Base-by-base conservation (phyloP, 2,797 vertebrate genomes). In the Leptodactylus fallax region DNA sequence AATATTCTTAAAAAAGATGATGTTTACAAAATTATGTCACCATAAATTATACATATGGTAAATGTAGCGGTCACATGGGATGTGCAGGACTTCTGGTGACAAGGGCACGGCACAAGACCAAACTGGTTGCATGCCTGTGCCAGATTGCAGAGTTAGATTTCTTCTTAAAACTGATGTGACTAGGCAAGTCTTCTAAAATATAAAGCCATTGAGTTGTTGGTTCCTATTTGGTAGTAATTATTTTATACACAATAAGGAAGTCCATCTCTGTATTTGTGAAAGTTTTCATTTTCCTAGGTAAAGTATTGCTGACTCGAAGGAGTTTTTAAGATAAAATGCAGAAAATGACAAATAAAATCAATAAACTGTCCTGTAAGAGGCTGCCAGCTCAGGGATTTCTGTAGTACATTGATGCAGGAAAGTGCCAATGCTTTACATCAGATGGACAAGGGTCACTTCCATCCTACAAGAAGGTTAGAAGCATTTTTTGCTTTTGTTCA, bases 401-500 rank as follows among this genome's bases (percentile, higher is more conserved):
- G 85, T 80, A 83, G 78, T 91, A 91, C 91, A 90, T 91, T 91
- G 82, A 81, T 84, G 90, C 90, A 91, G 91, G 92, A 92, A 90
- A 91, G 87, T 86, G 47, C 78, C 87, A 77, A 90, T 92, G 91
- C 67, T 91, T 81, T 88, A 87, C 90, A 91, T 92, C 90, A 91
- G 91, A 90, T 87, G 92, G 91, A 91, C 92, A 91, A 90, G 91
- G 91, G 74, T 92, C 90, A 92, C 91, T 91, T 90, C 89, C 83
- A 91, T 17, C 79, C 17, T 80, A 67, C 80, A 82, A 83, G 85
- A 51, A 87, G 3, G 60, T 55, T 89, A 84, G 87, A 86, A 83
- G 6, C 67, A 78, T n/a, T 89, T 36, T 89, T 89, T 79, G 45
- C 56, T 82, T 91, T 72, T 81, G 85, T 80, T 53, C 60, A 25